Conservation (phyloP, 2,888 invertebrate genomes). For the Mimas tiliae region DNA sequence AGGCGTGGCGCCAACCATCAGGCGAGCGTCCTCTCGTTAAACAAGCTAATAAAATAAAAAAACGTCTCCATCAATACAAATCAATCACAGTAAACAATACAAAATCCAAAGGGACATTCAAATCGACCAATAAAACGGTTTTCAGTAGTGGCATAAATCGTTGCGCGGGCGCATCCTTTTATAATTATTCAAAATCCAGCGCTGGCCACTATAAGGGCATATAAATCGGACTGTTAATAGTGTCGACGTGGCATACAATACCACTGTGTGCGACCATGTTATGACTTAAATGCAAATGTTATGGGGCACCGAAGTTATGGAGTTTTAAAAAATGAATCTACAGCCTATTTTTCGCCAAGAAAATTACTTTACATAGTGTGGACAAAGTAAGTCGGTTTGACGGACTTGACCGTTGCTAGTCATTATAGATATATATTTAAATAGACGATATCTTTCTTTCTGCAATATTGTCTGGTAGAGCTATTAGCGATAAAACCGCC, state of each 20-base stretch:
- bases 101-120: conserved; percentile 55
- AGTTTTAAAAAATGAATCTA: conserved; percentile 7
- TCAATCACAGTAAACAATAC: conserved; percentile 38
- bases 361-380: too few species aligned
- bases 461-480: too few species aligned
- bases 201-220: conserved; percentile 61
- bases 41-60: too few species aligned
- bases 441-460: too few species aligned
- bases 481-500: too few species aligned
- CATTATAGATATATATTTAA: too few species aligned
- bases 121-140: conserved; percentile 62
- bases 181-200: conserved; percentile 74
- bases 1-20: too few species aligned
- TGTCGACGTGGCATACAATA: conserved; percentile 75
- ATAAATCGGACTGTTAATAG: conserved; percentile 75
- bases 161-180: conserved; percentile 58
- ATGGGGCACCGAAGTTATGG: conserved; percentile 44
- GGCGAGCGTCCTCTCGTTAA: too few species aligned
- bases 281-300: conserved; percentile 45
- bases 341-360: not conserved
- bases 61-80: not conserved
- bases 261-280: conserved; percentile 55
- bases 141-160: conserved; percentile 58
- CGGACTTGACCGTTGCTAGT: too few species aligned
- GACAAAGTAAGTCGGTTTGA: too few species aligned